Evolutionary conservation across 2,888 invertebrate species (phyloP).

Genomic region (Dicycla oo): DNA sequence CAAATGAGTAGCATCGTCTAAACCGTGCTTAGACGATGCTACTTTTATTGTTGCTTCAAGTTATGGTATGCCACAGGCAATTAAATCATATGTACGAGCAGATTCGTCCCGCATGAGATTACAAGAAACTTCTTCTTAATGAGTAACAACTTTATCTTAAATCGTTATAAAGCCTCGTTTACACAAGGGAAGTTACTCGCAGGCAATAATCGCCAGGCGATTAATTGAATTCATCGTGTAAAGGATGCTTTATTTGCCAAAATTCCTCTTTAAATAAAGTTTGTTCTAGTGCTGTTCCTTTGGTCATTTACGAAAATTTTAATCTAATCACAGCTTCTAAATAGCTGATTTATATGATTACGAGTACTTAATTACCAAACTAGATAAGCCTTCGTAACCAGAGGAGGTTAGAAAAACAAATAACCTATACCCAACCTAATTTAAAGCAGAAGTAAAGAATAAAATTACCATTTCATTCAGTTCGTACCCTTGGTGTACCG

Average conservation of each 20-base stretch:
- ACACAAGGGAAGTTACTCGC: not conserved
- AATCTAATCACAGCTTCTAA: not conserved
- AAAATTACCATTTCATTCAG: slow-evolving; percentile 36
- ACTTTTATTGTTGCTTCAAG: no score
- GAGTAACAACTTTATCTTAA: not conserved
- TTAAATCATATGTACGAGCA: no score
- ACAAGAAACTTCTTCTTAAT: not conserved
- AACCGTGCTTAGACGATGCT: no score
- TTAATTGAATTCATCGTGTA: not conserved
- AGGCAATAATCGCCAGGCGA: not conserved
- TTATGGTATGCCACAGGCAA: no score
- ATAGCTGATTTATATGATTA: not conserved
- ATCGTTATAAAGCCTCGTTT: not conserved
- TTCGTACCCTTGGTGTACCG: slow-evolving; percentile 17
- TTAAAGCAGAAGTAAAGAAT: slow-evolving; percentile 22
- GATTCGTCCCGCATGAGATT: not conserved
- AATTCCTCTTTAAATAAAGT: not conserved
- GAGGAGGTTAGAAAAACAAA: slow-evolving; percentile 6
- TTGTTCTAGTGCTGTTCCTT: not conserved
- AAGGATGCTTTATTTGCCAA: not conserved
- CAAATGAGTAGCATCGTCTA: no score
- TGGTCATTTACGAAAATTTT: not conserved
- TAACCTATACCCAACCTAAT: slow-evolving; percentile 12
- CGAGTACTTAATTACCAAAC: not conserved
- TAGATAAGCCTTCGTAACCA: not conserved